Conservation (phyloP, 1,140 invertebrate species). For the Papilio xuthus region DNA sequence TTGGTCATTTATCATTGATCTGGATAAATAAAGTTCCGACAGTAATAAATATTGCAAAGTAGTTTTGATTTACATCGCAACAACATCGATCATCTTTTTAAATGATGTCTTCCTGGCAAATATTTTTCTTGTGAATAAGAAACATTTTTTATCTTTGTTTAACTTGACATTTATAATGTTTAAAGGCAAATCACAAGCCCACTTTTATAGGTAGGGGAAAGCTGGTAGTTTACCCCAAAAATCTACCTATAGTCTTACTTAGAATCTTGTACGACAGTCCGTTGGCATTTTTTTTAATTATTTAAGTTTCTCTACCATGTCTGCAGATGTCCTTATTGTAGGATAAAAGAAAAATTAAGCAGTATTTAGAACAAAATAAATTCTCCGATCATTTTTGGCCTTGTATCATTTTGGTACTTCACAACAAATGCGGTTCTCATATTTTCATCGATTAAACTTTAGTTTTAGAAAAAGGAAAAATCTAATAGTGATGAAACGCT, state of each 20-base stretch:
- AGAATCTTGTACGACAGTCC: too few species aligned
- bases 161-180: too few species aligned
- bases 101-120: background rate
- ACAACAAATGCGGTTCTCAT: background rate
- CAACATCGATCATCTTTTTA: constrained; percentile 1
- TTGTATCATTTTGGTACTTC: background rate
- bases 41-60: background rate
- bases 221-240: too few species aligned
- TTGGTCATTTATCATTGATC: background rate
- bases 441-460: background rate
- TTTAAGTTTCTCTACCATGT: too few species aligned
- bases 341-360: too few species aligned
- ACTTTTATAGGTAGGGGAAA: too few species aligned
- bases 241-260: too few species aligned
- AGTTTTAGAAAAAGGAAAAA: background rate
- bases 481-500: constrained; percentile 25
- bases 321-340: too few species aligned
- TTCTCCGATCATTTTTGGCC: too few species aligned
- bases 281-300: too few species aligned
- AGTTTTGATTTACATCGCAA: background rate
- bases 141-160: background rate
- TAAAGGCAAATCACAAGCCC: too few species aligned
- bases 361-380: too few species aligned
- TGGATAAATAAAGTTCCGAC: background rate
- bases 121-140: background rate